Conservation (phyloP, 1,140 invertebrate species). For the Cardiocondyla obscurior region DNA sequence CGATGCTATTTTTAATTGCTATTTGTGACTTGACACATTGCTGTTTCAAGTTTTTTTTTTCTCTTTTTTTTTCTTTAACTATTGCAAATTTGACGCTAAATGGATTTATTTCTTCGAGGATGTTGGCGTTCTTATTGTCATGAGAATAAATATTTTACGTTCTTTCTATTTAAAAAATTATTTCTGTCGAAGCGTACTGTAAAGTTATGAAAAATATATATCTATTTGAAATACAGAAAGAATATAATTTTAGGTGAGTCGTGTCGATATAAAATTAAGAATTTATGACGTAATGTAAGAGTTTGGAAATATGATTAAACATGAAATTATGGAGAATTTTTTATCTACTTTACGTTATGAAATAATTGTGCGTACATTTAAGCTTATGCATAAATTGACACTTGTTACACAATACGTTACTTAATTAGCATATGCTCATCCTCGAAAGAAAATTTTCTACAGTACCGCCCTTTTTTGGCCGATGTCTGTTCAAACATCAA, state of each 20-base stretch:
- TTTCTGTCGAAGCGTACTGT: not conserved
- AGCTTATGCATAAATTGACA: constrained; percentile 1
- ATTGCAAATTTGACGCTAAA: not conserved
- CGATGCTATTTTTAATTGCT: constrained; percentile 13
- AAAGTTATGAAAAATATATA: not conserved
- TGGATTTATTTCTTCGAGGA: constrained; percentile 26
- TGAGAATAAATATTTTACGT: not conserved
- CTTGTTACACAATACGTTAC: not conserved
- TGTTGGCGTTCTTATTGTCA: constrained; percentile 19
- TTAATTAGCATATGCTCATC: not conserved
- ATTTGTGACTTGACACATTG: not conserved
- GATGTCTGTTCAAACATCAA: not conserved
- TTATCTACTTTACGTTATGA: not conserved
- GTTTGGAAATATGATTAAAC: not conserved
- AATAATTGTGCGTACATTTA: constrained; percentile 35
- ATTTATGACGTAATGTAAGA: not conserved
- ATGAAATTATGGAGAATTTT: not conserved
- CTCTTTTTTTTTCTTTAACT: no score
- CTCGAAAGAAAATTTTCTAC: constrained; percentile 9
- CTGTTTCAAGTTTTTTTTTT: constrained; percentile 2
- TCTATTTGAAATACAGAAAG: not conserved
- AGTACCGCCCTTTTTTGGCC: not conserved
- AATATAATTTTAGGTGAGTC: not conserved
- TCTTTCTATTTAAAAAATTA: not conserved
- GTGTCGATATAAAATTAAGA: not conserved